Evolutionary conservation across 2,113 vertebrate species (phyloP).

Genomic region (Cyphomyrus plagiostoma): DNA sequence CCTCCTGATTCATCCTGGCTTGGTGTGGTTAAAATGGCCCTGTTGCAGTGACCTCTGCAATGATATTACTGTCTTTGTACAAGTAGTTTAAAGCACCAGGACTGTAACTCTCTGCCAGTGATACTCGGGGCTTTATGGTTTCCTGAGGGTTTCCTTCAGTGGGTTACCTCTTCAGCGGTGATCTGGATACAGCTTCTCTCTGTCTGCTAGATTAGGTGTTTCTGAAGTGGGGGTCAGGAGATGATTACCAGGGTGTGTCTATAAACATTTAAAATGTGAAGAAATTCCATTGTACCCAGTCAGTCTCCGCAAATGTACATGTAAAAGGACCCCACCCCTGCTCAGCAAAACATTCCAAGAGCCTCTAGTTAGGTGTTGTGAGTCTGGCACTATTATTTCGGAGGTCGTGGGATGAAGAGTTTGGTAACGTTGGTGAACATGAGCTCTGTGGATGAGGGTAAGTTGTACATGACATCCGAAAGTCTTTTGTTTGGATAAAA

Average conservation of each 20-base stretch:
- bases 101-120: not conserved
- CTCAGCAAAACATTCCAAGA: not conserved
- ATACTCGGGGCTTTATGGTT: not conserved
- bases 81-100: not conserved
- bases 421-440: not conserved
- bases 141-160: not conserved
- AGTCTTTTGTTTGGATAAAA: conserved; percentile 12
- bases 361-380: not conserved
- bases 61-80: not conserved
- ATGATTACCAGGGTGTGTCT: not conserved
- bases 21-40: not conserved
- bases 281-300: not conserved
- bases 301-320: not conserved
- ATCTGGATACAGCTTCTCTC: not conserved
- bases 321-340: not conserved
- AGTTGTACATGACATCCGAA: conserved; percentile 12
- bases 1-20: not conserved
- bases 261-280: not conserved
- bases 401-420: not conserved
- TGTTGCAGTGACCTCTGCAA: not conserved
- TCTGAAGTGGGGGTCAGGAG: not conserved
- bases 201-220: not conserved
- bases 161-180: not conserved
- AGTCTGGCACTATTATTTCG: not conserved
- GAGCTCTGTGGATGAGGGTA: conserved; percentile 4